Base-by-base conservation (phyloP, 2,888 invertebrate genomes). In the Synanthedon andrenaeformis region DNA sequence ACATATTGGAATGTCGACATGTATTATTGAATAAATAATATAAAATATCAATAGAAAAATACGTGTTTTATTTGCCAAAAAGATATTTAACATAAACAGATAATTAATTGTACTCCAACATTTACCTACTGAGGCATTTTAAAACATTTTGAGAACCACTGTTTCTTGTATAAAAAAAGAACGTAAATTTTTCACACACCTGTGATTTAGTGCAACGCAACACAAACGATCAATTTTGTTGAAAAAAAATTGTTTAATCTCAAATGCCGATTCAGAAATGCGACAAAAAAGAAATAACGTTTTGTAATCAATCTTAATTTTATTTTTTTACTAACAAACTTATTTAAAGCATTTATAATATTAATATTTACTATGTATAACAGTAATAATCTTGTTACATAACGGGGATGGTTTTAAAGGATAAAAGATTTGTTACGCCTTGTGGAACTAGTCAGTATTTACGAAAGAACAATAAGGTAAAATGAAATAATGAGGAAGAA, bases 101-200 rank as follows among this genome's bases (percentile, higher is more conserved):
- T 42, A 50, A 49, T 55, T 42, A 8, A 23, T 23, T 23, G 23
- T 23, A 3, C 23, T 5, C 23, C 1, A 2, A 17, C 17, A 17
- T 17, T 17, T 17, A 17, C 17, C 17, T 17, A 17, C 17, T 17
- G 17, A 17, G 17, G 17, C 17, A 23, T 5, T 23, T 23, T n/a
- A 45, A 11, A 45, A 45, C 45, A 45, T 45, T 67, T 79, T 76
- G 73, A 62, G 61, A 63, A 61, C 8, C 61, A 19, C 52, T 58
- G 65, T 4, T 28, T 12, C 4, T 13, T 45, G 45, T 14, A 45
- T 41, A 76, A 79, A 76, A 75, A 61, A 59, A 60, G 61, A 67
- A 70, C 65, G 68, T 75, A 77, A 74, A 78, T 74, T 72, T 75
- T 77, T 75, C 74, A 79, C 74, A 69, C 74, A 70, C 67, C 71